Evolutionary conservation across 2,113 vertebrate genomes (phyloP), one percentile per base, ranked within the genome.

Genomic region (Phylloscopus trochilus): DNA sequence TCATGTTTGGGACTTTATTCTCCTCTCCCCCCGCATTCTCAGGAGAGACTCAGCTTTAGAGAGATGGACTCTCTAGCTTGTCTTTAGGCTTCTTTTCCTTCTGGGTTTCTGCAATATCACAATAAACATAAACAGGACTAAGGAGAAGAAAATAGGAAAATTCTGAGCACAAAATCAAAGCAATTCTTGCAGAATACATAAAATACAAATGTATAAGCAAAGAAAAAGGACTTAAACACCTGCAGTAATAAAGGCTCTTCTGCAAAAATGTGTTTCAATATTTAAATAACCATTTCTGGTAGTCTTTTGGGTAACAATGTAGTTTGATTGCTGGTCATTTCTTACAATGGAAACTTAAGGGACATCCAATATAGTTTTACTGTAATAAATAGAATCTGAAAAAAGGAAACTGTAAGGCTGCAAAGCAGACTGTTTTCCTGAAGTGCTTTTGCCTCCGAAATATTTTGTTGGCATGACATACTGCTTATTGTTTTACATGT

Each of bases 401-500:
- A 80, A 86, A 85, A 90, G 2, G 8, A 75, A 75, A 58, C n/a
- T 41, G 9, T 56, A 72, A 75, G 33, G 11, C 83, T 93, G 72
- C 33, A 94, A 86, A 86, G 41, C 44, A 92, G 68, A 63, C 70
- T 92, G 26, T 80, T 96, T 88, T 83, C 49, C 62, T 93, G 83
- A 72, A 84, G 68, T 84, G 68, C 31, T 90, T 92, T 94, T 75
- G 56, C 49, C 52, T 89, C 62, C 72, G 69, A 95, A 94, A 83
- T 89, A 72, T 94, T 97, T 94, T 79, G 52, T 81, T 93, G 88
- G 68, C 62, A 75, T 90, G 72, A 46, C 83, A 81, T n/a, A 77
- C 41, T 94, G 85, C 96, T 95, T 94, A 92, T 94, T 94, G 88
- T 75, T 96, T 89, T 96, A 95, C 85, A 72, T 86, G 59, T 84